Percentiles rank a stretch among this genome's conserved stretches.
Evolutionary conservation across 2,888 invertebrate genomes (phyloP).

Genomic region (Helleia helle): DNA sequence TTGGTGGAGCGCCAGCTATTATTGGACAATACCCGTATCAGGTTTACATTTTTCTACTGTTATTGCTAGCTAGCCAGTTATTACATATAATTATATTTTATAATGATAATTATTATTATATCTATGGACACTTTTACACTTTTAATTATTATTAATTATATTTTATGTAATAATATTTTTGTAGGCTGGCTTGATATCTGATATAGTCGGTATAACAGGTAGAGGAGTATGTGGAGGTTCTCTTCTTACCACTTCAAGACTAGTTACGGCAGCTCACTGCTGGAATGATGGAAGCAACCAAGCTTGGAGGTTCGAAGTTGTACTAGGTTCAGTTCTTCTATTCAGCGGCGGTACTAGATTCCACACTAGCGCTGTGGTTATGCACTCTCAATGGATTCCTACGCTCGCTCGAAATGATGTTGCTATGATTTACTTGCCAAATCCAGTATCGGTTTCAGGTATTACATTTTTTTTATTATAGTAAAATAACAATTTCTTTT

Average conservation of each 20-base stretch:
- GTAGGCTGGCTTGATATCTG: conserved; percentile 31
- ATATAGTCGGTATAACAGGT: conserved; percentile 24
- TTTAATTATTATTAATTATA: too few species aligned
- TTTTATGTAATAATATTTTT: too few species aligned
- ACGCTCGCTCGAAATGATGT: conserved; percentile 32
- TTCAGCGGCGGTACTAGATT: conserved; percentile 36
- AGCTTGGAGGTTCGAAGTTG: conserved; percentile 35
- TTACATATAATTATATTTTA: too few species aligned
- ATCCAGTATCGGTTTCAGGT: conserved; percentile 28
- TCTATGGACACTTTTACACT: too few species aligned
- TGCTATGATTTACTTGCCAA: conserved; percentile 34
- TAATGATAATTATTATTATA: too few species aligned
- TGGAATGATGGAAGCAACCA: conserved; percentile 45
- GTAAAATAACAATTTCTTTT: too few species aligned
- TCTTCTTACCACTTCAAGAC: conserved; percentile 27
- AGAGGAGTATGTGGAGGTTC: conserved; percentile 35
- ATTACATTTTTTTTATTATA: conserved; percentile 26
- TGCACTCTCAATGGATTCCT: conserved; percentile 35
- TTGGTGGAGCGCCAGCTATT: conserved; percentile 34
- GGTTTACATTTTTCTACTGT: conserved; percentile 23
- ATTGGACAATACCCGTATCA: conserved; percentile 36
- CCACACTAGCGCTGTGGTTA: conserved; percentile 26
- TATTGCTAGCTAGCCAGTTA: neutral
- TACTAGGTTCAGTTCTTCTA: conserved; percentile 35
- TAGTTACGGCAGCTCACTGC: conserved; percentile 47